These are phyloP conservation scores for Ginglymostoma cirratum DNA, from an alignment of 2,113 vertebrate species.

Conservation along the genomic window DNA sequence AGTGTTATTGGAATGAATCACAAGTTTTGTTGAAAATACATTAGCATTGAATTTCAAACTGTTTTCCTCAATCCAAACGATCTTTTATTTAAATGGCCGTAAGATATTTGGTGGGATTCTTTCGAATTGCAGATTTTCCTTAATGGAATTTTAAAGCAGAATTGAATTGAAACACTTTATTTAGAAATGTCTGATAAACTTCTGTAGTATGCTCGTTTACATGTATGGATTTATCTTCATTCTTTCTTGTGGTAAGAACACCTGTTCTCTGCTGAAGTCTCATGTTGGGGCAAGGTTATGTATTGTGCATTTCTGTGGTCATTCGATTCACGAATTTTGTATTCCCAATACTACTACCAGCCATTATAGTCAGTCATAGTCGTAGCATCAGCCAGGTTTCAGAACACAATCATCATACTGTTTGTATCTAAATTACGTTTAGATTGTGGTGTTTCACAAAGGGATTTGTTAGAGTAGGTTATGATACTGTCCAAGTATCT, in stretches of 20 bases:
- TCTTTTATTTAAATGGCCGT: neutral
- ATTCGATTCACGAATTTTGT: neutral
- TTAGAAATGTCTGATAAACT: neutral
- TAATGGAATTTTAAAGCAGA: neutral
- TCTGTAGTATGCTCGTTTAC: neutral
- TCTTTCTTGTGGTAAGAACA: neutral
- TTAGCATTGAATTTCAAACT: neutral
- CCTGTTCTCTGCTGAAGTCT: neutral
- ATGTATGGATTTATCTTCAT: neutral
- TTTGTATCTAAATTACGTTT: neutral
- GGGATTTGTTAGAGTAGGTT: neutral
- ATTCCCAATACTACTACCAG: neutral
- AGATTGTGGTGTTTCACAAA: neutral
- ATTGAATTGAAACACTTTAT: neutral
- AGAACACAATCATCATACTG: neutral
- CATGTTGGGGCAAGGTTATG: too few species aligned
- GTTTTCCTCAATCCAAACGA: neutral
- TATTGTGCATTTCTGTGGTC: neutral
- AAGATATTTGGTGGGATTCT: neutral
- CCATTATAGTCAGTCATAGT: neutral
- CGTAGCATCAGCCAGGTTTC: neutral
- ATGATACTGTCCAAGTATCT: neutral
- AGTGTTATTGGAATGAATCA: neutral
- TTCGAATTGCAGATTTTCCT: neutral
- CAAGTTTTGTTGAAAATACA: neutral